Conservation (phyloP, 2,797 vertebrate species). For the Sebastes glaucus region DNA sequence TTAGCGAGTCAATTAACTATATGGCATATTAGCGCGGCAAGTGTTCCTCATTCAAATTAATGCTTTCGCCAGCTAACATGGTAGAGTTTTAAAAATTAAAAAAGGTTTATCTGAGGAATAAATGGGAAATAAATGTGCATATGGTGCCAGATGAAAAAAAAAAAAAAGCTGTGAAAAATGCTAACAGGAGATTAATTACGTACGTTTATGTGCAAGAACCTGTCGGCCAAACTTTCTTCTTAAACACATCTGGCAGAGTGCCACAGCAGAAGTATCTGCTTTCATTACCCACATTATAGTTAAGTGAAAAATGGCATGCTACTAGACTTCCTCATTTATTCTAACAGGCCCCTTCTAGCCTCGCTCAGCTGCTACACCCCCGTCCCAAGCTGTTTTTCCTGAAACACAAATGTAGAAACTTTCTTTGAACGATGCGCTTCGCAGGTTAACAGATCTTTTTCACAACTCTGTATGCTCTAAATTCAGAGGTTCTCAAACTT, state of each 20-base stretch:
- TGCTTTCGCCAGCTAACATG: background rate
- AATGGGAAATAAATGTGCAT: background rate
- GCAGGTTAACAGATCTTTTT: background rate
- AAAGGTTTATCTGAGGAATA: background rate
- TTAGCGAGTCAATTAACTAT: conserved; percentile 38
- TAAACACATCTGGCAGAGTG: background rate
- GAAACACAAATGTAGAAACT: background rate
- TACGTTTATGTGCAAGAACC: background rate
- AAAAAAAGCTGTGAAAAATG: background rate
- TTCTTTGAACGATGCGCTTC: background rate
- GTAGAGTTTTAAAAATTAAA: background rate
- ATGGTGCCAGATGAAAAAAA: background rate
- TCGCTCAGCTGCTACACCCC: background rate
- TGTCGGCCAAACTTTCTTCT: background rate
- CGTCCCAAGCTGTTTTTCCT: background rate
- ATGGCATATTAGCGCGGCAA: background rate
- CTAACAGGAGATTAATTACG: background rate
- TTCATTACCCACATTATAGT: background rate
- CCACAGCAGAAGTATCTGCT: background rate
- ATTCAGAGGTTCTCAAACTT: background rate
- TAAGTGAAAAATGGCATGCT: background rate
- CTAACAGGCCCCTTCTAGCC: background rate
- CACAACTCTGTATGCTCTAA: background rate
- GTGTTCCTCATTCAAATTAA: conserved; percentile 2
- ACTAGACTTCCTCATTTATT: background rate